phyloP scores from a whole-genome alignment of 2,113 vertebrate genomes.

The Seriola rivoliana region DNA sequence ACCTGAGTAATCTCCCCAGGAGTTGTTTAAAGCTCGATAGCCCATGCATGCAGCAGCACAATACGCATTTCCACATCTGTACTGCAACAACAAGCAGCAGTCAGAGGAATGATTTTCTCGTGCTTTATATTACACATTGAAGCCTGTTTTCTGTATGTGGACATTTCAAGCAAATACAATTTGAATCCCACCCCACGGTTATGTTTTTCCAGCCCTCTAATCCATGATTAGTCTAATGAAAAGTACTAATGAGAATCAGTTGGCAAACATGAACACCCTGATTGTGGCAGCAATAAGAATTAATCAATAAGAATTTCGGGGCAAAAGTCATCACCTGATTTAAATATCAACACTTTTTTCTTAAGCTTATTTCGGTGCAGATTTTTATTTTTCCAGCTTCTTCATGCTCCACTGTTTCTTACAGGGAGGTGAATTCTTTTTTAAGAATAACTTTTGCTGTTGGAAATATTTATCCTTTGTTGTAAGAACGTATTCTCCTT shows the following conservation, averaged over 20 bases:
- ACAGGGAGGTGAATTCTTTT: neutral
- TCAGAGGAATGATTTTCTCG: neutral
- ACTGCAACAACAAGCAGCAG: neutral
- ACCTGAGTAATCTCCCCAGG: constrained; percentile 38
- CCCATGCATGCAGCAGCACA: neutral
- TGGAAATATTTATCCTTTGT: neutral
- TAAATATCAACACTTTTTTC: constrained; percentile 14
- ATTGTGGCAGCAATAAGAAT: neutral
- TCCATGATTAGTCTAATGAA: constrained; percentile 49
- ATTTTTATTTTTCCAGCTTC: neutral
- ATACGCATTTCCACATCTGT: neutral
- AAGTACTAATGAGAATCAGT: constrained; percentile 38
- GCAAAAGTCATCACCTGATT: constrained; percentile 19
- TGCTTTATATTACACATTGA: neutral
- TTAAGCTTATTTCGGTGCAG: constrained; percentile 24
- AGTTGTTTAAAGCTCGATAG: neutral
- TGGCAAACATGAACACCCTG: constrained; percentile 21
- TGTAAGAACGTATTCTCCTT: neutral
- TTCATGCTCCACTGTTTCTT: neutral
- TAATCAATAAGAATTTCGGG: neutral
- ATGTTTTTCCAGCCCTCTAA: constrained; percentile 17
- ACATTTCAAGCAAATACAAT: neutral
- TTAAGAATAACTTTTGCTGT: neutral
- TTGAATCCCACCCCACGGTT: neutral
- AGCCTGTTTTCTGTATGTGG: neutral